Base-by-base conservation (phyloP, 2,888 invertebrate species). In the Notodonta ziczac region DNA sequence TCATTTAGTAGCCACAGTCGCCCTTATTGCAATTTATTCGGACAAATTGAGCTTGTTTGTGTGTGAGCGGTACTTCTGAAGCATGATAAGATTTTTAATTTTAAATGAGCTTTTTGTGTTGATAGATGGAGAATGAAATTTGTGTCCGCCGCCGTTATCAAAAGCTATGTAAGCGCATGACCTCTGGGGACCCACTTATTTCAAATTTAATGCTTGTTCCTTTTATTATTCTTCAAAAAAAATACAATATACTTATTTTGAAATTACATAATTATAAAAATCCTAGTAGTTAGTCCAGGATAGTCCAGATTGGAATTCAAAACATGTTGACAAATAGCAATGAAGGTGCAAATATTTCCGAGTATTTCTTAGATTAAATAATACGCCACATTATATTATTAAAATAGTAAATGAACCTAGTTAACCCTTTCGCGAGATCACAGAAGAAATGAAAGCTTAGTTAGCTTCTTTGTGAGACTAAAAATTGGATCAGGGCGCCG, bases 51-150 rank as follows among this genome's bases (percentile, higher is more conserved):
- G 71, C 70, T 73, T 70, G 70, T 71, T 80, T 77, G 66, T 72
- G 65, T 72, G 66, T 71, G 69, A 71, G 74, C 61, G 76, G 70
- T 79, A 80, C 76, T 81, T 80, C 78, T 70, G 68, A 72, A 76
- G 73, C 75, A 80, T 81, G 80, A 84, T 78, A 83, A 81, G 77
- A 76, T 78, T 84, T 84, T 81, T 76, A 55, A 55, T 55, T 55
- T 55, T 40, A 40, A 55, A 55, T 55, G 40, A 40, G 55, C 24
- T 53, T 42, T 35, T 55, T 40, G 14, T 55, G 5, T 55, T 40
- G 24, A 10, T 4, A 55, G 14, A 55, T 14, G 14, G 39, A 40
- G 40, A 55, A 42, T 55, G 42, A 10, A 40, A 55, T 55, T 55
- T 55, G 40, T 55, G 55, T 10, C 40, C 14, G 55, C 16, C 40